Conservation (phyloP, 2,113 vertebrate genomes). For the Epinephelus moara region DNA sequence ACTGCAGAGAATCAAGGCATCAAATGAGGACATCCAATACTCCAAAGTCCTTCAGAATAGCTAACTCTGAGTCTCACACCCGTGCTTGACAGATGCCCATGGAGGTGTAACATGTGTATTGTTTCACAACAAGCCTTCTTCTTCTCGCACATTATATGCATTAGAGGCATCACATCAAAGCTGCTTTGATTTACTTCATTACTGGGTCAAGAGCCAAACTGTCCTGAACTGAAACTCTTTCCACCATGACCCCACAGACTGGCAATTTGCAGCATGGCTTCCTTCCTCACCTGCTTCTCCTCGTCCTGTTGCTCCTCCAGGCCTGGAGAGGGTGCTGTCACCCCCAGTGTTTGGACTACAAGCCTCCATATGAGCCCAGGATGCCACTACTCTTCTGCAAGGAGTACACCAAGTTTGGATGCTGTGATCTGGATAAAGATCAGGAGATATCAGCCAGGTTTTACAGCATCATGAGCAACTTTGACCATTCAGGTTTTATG, state of each 20-base stretch:
- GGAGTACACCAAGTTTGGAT: slow-evolving; percentile 86
- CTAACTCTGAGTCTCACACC: slow-evolving; percentile 10
- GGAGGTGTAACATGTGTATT: slow-evolving; percentile 35
- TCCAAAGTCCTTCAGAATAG: neutral
- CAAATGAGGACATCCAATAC: slow-evolving; percentile 35
- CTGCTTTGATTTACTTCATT: slow-evolving; percentile 7
- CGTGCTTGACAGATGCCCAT: slow-evolving; percentile 11
- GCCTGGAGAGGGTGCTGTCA: slow-evolving; percentile 74
- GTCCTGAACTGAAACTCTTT: slow-evolving; percentile 28
- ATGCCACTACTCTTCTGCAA: slow-evolving; percentile 85
- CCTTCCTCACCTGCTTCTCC: slow-evolving; percentile 32
- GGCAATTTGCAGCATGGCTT: slow-evolving; percentile 4
- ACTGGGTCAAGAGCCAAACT: neutral
- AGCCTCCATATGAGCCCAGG: slow-evolving; percentile 87
- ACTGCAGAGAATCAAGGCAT: neutral
- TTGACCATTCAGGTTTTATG: slow-evolving; percentile 83
- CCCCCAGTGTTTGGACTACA: slow-evolving; percentile 88
- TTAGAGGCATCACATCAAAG: slow-evolving; percentile 1
- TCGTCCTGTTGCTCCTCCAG: slow-evolving; percentile 68
- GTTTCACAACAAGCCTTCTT: neutral
- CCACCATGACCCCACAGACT: slow-evolving; percentile 57
- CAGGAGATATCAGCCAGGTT: slow-evolving; percentile 75
- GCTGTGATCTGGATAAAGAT: slow-evolving; percentile 84
- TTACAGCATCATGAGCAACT: slow-evolving; percentile 82
- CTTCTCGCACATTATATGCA: neutral